phyloP scores from a whole-genome alignment of 1,140 invertebrate genomes.

The Caenorhabditis tropicalis region DNA sequence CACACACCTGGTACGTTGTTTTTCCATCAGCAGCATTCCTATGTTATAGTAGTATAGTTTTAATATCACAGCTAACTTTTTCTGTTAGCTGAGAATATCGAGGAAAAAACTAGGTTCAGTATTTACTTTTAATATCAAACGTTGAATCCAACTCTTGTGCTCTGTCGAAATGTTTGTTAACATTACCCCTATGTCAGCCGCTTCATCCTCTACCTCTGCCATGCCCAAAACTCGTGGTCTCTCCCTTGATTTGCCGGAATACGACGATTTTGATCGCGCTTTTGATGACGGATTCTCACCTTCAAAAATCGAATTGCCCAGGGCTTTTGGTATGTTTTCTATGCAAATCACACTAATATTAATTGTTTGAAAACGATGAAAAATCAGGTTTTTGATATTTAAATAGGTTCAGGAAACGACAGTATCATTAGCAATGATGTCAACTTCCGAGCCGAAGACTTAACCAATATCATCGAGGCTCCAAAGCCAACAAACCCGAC shows the following conservation, averaged over 20 bases:
- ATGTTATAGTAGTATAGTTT: not conserved
- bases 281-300: conserved; percentile 25
- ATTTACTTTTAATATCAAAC: not conserved
- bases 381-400: not conserved
- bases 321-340: not conserved
- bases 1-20: conserved; percentile 10
- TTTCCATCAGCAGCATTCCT: not conserved
- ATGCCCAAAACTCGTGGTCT: conserved; percentile 11
- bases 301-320: conserved; percentile 1
- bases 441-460: not conserved
- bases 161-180: conserved; percentile 14
- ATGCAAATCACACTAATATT: not conserved
- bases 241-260: conserved; percentile 33
- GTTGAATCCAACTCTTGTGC: not conserved
- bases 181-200: conserved; percentile 23
- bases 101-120: not conserved
- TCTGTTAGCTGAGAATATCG: not conserved
- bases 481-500: not conserved
- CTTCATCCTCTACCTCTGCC: not conserved
- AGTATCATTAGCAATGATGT: not conserved
- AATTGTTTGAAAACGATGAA: too few species aligned
- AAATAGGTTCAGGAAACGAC: not conserved
- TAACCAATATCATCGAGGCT: not conserved
- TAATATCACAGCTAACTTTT: not conserved
- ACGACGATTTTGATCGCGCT: conserved; percentile 1